A percentile compares a stretch with the other conserved stretches of the same genome.
These are phyloP conservation scores for Meiosimyza decipiens DNA, from an alignment of 2,888 invertebrate genomes.

Conservation along the genomic window DNA sequence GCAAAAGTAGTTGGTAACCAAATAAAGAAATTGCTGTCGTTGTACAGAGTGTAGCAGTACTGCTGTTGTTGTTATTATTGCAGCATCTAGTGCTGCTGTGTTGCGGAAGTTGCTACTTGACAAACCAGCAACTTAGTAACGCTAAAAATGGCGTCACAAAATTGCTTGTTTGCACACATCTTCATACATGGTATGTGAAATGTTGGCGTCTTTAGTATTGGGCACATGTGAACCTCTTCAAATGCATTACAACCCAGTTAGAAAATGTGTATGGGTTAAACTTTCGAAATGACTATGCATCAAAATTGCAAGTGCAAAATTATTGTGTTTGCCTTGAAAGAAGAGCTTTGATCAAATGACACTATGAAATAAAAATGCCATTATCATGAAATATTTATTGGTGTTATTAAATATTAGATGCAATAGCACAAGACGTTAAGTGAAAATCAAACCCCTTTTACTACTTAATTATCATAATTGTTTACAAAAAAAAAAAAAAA, in stretches of 20 bases:
- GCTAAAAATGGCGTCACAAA: slow-evolving; percentile 30
- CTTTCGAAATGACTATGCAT: slow-evolving; percentile 9
- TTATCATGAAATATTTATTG: no score
- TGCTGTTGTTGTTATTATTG: neutral
- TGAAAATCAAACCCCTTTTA: no score
- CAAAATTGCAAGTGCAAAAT: neutral
- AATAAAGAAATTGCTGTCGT: slow-evolving; percentile 11
- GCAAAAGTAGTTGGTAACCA: neutral
- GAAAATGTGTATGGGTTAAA: slow-evolving; percentile 12
- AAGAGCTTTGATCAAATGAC: no score
- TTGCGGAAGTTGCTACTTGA: neutral
- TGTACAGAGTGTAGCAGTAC: neutral
- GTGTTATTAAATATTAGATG: no score
- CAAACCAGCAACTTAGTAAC: slow-evolving; percentile 12
- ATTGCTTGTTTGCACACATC: slow-evolving; percentile 14
- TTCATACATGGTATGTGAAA: neutral
- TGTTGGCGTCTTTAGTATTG: no score
- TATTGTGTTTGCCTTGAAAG: no score
- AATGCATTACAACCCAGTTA: neutral
- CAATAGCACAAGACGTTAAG: no score
- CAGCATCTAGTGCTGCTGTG: neutral
- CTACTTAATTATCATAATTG: no score
- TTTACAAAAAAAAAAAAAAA: no score
- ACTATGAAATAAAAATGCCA: no score
- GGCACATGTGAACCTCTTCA: no score